Evolutionary conservation across 2,888 invertebrate species (phyloP), one percentile per base, ranked within the genome.

Genomic region (Artemia sinica): DNA sequence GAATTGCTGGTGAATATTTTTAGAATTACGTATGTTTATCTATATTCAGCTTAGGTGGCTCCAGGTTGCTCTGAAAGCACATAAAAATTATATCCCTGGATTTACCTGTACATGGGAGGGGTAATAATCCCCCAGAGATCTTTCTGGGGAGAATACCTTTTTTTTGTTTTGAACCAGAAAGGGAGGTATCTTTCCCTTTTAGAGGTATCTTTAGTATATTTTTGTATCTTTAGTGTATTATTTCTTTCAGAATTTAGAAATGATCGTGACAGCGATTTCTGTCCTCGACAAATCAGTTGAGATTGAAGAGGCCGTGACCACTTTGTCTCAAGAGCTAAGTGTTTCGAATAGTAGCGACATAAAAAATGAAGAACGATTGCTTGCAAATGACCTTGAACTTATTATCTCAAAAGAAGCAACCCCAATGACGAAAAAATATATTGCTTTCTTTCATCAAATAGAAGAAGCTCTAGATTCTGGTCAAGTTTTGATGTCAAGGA

Each of bases 331-430:
- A n/a, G 14, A 14, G 18, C 58, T 58, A 10, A 58, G 14, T 58
- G 28, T 28, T 28, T n/a, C 58, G 2, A 58, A 58, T 58, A 10
- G 9, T 18, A 58, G 58, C 14, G 18, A n/a, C 0, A 9, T 58
- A 8, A n/a, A 14, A 10, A 58, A 58, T 58, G 18, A 58, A n/a
- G 58, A 58, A 18, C 8, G 58, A 58, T 10, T 58, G 8, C 14
- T 58, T 58, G 58, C 58, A 14, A 58, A 58, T 18, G 58, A 58
- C 18, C n/a, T 58, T 9, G 58, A 58, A 58, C n/a, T n/a, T 58
- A 58, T 58, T n/a, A 58, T 58, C 58, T n/a, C 58, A 0, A 58
- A 58, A 58, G 58, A 58, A 1, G 58, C 58, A 14, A 10, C 58
- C n/a, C 58, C 58, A 14, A 58, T 58, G n/a, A 18, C 18, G 8